A percentile compares a stretch with the other conserved stretches of the same genome.
phyloP scores from a whole-genome alignment of 2,888 invertebrate species.

The Bhutanitis thaidina region DNA sequence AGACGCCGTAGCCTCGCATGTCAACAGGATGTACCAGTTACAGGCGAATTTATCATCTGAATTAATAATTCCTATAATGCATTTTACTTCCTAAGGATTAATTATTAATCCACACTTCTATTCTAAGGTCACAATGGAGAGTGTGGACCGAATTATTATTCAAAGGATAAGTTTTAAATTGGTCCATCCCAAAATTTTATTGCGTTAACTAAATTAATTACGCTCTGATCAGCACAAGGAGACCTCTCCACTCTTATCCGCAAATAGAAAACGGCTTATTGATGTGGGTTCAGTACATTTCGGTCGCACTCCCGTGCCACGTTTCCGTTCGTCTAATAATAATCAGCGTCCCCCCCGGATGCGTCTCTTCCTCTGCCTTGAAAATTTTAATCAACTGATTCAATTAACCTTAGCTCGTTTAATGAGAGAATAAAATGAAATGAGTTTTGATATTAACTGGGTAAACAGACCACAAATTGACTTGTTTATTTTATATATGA shows the following conservation, averaged over 20 bases:
- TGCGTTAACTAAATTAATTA: constrained; percentile 17
- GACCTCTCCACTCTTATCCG: constrained; percentile 2
- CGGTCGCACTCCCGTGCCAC: constrained; percentile 32
- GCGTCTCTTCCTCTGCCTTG: constrained; percentile 56
- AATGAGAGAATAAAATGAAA: constrained; percentile 29
- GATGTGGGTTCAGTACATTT: constrained; percentile 35
- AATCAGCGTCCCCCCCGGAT: constrained; percentile 41
- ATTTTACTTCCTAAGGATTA: too few relatives aligned
- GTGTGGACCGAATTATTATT: too few relatives aligned
- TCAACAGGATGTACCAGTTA: too few relatives aligned
- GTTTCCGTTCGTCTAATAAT: constrained; percentile 47
- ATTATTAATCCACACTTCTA: too few relatives aligned
- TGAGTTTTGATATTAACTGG: constrained; percentile 20
- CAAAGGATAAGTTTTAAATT: neutral
- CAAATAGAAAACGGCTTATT: constrained; percentile 6
- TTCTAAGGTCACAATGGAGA: too few relatives aligned
- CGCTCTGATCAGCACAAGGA: constrained; percentile 11
- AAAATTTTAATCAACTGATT: constrained; percentile 42
- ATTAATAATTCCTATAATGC: too few relatives aligned
- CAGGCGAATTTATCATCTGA: too few relatives aligned
- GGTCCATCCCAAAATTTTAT: neutral
- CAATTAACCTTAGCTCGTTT: constrained; percentile 32
- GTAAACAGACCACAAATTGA: constrained; percentile 13
- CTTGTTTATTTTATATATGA: neutral
- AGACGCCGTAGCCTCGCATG: too few relatives aligned